Conservation (phyloP, 2,113 vertebrate species). For the Sylvilagus bachmani region DNA sequence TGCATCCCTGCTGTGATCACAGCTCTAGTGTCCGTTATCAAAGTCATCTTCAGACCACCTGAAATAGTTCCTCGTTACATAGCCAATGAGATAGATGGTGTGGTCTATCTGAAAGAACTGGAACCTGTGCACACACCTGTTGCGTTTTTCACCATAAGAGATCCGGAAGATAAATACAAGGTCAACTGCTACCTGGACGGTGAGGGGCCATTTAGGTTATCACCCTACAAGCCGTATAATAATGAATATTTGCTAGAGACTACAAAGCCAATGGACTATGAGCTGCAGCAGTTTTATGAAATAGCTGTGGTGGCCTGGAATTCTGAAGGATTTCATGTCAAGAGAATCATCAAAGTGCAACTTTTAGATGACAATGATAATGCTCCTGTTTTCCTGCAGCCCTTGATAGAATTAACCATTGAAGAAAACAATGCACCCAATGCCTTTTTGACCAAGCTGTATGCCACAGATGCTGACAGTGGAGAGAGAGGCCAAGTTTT, state of each 20-base stretch:
- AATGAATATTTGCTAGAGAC: constrained; percentile 98
- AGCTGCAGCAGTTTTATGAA: constrained; percentile 92
- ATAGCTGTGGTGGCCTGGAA: constrained; percentile 93
- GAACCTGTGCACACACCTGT: constrained; percentile 95
- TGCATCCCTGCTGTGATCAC: constrained; percentile 97
- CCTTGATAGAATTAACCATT: constrained; percentile 93
- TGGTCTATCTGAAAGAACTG: constrained; percentile 95
- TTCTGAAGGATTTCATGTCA: constrained; percentile 89
- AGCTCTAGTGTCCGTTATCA: constrained; percentile 92
- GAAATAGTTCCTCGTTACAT: constrained; percentile 95
- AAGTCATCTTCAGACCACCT: constrained; percentile 92
- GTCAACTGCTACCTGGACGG: constrained; percentile 94
- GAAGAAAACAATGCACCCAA: constrained; percentile 97
- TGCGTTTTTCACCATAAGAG: constrained; percentile 97
- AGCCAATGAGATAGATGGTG: constrained; percentile 93
- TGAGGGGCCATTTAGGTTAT: constrained; percentile 93
- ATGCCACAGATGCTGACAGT: constrained; percentile 96
- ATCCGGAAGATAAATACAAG: constrained; percentile 91
- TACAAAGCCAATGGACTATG: constrained; percentile 94
- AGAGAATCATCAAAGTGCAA: constrained; percentile 92
- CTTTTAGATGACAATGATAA: constrained; percentile 98
- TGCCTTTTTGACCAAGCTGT: constrained; percentile 94
- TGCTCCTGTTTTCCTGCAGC: constrained; percentile 94
- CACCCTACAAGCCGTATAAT: constrained; percentile 93
- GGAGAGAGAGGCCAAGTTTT: constrained; percentile 92